These are phyloP conservation scores for Drosophila mercatorum DNA, from an alignment of 2,888 invertebrate genomes.

Conservation along the genomic window DNA sequence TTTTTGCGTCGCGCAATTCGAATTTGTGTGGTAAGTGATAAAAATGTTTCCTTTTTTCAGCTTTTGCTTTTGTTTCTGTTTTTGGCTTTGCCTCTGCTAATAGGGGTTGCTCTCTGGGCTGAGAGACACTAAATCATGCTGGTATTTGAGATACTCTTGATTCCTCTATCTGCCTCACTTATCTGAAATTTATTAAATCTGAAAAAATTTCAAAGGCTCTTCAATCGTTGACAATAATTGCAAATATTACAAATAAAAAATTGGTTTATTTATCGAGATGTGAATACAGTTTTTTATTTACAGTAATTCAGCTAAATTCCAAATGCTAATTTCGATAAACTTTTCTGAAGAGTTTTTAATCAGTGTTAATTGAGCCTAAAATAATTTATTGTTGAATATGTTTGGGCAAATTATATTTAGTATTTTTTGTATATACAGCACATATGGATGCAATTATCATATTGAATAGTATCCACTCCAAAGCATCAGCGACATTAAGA, in stretches of 20 bases:
- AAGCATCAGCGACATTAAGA: no score
- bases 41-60: constrained; percentile 43
- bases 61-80: constrained; percentile 9
- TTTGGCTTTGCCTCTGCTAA: constrained; percentile 23
- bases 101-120: constrained; percentile 42
- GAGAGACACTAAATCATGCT: constrained; percentile 29
- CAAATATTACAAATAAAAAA: not conserved
- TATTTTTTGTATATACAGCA: not conserved
- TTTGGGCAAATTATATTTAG: not conserved
- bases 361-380: not conserved
- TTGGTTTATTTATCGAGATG: not conserved
- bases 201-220: not conserved
- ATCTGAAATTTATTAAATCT: constrained; percentile 8
- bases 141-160: constrained; percentile 23
- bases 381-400: not conserved
- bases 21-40: constrained; percentile 65
- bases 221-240: not conserved
- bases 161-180: constrained; percentile 24
- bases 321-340: not conserved
- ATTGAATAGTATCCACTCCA: not conserved
- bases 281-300: not conserved
- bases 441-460: not conserved
- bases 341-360: not conserved
- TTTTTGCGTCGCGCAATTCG: constrained; percentile 47
- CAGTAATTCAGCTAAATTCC: no score